These are phyloP conservation scores for Zaprionus nigranus DNA, from an alignment of 1,140 invertebrate species.

Conservation along the genomic window DNA sequence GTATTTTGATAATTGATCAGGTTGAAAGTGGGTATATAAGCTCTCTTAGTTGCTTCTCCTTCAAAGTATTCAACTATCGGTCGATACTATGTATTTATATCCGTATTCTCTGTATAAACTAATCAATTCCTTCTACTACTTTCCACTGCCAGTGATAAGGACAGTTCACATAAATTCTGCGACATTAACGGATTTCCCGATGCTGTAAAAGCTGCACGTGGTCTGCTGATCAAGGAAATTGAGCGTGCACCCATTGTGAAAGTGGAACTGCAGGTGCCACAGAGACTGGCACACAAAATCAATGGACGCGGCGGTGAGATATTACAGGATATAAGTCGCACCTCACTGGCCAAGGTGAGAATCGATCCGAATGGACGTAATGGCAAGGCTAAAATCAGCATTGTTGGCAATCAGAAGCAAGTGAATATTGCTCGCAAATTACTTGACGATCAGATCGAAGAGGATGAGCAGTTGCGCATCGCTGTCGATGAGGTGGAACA, in stretches of 20 bases:
- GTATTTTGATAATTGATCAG: too few species aligned
- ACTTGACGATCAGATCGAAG: slow-evolving; percentile 87
- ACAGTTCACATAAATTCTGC: slow-evolving; percentile 86
- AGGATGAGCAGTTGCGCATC: slow-evolving; percentile 85
- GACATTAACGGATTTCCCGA: slow-evolving; percentile 88
- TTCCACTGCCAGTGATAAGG: slow-evolving; percentile 76
- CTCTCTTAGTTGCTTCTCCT: not conserved
- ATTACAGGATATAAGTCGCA: slow-evolving; percentile 88
- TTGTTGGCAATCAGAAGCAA: slow-evolving; percentile 87
- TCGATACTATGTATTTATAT: too few species aligned
- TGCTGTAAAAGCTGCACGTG: slow-evolving; percentile 88
- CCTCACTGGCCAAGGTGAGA: slow-evolving; percentile 74
- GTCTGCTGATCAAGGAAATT: slow-evolving; percentile 89
- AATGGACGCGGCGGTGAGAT: slow-evolving; percentile 89
- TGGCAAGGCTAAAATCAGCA: slow-evolving; percentile 84
- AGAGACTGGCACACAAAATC: slow-evolving; percentile 87
- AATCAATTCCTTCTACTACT: not conserved
- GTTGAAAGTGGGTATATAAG: too few species aligned
- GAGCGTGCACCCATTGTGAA: slow-evolving; percentile 88
- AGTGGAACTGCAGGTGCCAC: slow-evolving; percentile 88
- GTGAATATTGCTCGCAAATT: slow-evolving; percentile 87
- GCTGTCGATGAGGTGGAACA: slow-evolving; percentile 85
- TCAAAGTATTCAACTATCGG: not conserved
- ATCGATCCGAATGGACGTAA: slow-evolving; percentile 75
- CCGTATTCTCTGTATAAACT: too few species aligned